A percentile compares a stretch with the other conserved stretches of the same genome.
Conservation (phyloP, 2,888 invertebrate genomes). For the Standfussiana lucernea region DNA sequence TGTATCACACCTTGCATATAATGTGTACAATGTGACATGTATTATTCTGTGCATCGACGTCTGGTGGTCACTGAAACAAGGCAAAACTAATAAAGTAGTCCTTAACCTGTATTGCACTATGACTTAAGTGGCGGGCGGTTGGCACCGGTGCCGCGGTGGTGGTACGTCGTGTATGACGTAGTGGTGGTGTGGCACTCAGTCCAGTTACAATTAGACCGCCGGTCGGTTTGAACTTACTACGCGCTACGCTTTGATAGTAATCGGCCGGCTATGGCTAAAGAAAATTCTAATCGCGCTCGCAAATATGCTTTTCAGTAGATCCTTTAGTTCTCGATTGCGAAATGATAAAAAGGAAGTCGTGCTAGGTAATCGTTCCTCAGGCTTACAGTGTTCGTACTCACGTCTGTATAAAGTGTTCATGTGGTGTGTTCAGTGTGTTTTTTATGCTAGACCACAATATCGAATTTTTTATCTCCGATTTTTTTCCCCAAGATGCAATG, state of each 20-base stretch:
- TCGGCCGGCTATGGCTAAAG: slow-evolving; percentile 73
- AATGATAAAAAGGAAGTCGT: slow-evolving; percentile 93
- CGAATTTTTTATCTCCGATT: background rate
- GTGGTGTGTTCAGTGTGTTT: slow-evolving; percentile 54
- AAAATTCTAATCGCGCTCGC: slow-evolving; percentile 58
- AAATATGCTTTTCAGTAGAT: slow-evolving; percentile 85
- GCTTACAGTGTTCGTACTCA: slow-evolving; percentile 60
- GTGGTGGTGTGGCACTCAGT: slow-evolving; percentile 72
- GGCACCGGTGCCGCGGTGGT: slow-evolving; percentile 53
- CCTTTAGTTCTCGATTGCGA: slow-evolving; percentile 91
- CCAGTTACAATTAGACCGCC: slow-evolving; percentile 82
- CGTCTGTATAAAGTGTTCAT: slow-evolving; percentile 49
- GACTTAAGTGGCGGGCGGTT: slow-evolving; percentile 63
- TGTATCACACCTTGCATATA: slow-evolving; percentile 3
- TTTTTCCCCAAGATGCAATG: slow-evolving; percentile 25
- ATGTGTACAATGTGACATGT: slow-evolving; percentile 12
- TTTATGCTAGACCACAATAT: slow-evolving; percentile 32
- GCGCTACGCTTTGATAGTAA: slow-evolving; percentile 65
- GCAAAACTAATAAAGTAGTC: slow-evolving; percentile 62
- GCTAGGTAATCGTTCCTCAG: slow-evolving; percentile 90
- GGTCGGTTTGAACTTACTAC: slow-evolving; percentile 76
- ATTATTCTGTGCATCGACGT: slow-evolving; percentile 26
- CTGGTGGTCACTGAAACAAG: slow-evolving; percentile 44
- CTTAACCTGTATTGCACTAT: slow-evolving; percentile 72
- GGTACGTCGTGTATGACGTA: slow-evolving; percentile 67